These are phyloP conservation scores for Syncerus caffer DNA, from an alignment of 2,797 vertebrate species.

Conservation along the genomic window DNA sequence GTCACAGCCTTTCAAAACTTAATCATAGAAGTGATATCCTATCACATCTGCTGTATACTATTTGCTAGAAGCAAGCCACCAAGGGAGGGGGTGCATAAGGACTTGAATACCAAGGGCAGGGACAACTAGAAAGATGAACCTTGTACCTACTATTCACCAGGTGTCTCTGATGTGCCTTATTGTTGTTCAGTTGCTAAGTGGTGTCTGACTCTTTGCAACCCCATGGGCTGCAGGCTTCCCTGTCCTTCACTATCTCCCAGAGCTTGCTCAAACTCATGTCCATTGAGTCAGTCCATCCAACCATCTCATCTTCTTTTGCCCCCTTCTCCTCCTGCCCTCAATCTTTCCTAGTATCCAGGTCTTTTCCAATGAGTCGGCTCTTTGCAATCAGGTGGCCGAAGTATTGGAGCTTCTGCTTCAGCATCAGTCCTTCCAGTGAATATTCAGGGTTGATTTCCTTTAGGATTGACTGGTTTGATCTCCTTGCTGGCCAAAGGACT, in stretches of 20 bases:
- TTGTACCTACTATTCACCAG: neutral
- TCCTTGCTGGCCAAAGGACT: neutral
- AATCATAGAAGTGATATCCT: neutral
- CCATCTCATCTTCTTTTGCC: neutral
- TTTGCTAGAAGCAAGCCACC: neutral
- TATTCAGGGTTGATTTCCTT: neutral
- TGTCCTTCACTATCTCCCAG: neutral
- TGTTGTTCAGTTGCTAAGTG: neutral
- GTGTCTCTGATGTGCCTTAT: neutral
- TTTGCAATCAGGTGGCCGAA: fast-evolving
- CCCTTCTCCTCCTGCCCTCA: neutral
- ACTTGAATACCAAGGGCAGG: neutral
- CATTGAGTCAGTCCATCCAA: neutral
- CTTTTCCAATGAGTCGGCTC: neutral
- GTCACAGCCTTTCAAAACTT: neutral
- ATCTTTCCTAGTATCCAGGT: fast-evolving
- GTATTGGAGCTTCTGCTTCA: neutral
- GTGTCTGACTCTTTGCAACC: neutral
- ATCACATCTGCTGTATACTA: neutral
- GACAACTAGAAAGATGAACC: neutral
- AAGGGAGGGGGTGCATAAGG: neutral
- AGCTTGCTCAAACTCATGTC: neutral
- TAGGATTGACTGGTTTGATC: neutral
- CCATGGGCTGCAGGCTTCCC: neutral
- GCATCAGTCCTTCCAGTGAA: neutral